Evolutionary conservation across 2,797 vertebrate species (phyloP).

Genomic region (Gymnopithys bicolor): DNA sequence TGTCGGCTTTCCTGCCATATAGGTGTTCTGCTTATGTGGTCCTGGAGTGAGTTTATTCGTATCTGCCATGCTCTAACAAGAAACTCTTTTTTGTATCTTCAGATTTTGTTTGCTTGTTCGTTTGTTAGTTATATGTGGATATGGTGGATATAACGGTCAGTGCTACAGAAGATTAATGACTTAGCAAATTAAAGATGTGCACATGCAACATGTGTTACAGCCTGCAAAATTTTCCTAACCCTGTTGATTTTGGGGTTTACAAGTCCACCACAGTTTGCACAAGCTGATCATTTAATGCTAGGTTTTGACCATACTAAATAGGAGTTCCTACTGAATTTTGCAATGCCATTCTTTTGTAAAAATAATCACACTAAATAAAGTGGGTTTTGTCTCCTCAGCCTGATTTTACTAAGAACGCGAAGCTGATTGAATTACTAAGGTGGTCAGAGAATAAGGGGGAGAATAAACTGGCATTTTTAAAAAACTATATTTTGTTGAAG

Average conservation of each 20-base stretch:
- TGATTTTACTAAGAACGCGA: background rate
- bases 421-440: background rate
- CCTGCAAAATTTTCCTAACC: background rate
- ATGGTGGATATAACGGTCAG: accelerated
- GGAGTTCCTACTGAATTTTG: background rate
- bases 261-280: background rate
- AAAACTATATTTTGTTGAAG: background rate
- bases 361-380: background rate
- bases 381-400: background rate
- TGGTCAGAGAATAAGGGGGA: background rate
- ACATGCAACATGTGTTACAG: accelerated
- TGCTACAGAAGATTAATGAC: background rate
- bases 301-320: background rate
- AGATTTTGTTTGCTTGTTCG: background rate
- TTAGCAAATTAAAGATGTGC: background rate
- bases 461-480: background rate
- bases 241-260: background rate
- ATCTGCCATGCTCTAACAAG: background rate
- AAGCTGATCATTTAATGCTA: background rate
- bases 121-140: background rate
- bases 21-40: accelerated
- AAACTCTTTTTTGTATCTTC: background rate
- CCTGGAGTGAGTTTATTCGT: background rate
- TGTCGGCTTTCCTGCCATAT: background rate
- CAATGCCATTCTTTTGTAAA: background rate